Conservation (phyloP, 2,797 vertebrate genomes). For the Microctenopoma stevenorrisi region DNA sequence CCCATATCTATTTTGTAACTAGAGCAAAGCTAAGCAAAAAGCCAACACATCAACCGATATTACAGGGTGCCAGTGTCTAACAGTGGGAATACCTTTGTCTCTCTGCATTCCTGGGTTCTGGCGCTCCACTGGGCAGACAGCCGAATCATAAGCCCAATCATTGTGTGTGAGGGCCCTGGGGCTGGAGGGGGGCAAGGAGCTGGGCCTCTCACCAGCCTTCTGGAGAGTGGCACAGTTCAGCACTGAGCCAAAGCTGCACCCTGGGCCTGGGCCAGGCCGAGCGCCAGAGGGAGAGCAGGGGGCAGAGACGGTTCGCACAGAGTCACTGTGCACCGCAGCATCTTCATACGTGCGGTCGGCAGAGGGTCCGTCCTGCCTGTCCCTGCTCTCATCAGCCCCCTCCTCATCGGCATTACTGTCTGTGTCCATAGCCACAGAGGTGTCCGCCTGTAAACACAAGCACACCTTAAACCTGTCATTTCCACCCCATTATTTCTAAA, state of each 20-base stretch:
- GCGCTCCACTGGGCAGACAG: conserved; percentile 74
- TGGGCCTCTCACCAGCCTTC: conserved; percentile 78
- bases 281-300: conserved; percentile 79
- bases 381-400: conserved; percentile 78
- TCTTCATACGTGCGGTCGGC: conserved; percentile 51
- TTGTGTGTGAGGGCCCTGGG: conserved; percentile 79
- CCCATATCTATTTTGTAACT: conserved; percentile 14
- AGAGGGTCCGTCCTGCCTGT: conserved; percentile 71
- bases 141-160: conserved; percentile 77
- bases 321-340: conserved; percentile 37
- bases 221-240: conserved; percentile 69
- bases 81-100: conserved; percentile 80
- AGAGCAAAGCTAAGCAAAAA: conserved; percentile 16
- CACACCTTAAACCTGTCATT: conserved; percentile 6
- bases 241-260: conserved; percentile 56
- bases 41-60: conserved; percentile 46
- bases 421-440: conserved; percentile 81
- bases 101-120: conserved; percentile 76
- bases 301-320: conserved; percentile 68
- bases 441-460: conserved; percentile 73
- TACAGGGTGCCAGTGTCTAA: conserved; percentile 33
- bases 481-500: not conserved
- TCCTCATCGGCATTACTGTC: conserved; percentile 84
- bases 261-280: conserved; percentile 62
- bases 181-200: conserved; percentile 81